Evolutionary conservation across 2,888 invertebrate species (phyloP).

Genomic region (Eupithecia subumbrata): DNA sequence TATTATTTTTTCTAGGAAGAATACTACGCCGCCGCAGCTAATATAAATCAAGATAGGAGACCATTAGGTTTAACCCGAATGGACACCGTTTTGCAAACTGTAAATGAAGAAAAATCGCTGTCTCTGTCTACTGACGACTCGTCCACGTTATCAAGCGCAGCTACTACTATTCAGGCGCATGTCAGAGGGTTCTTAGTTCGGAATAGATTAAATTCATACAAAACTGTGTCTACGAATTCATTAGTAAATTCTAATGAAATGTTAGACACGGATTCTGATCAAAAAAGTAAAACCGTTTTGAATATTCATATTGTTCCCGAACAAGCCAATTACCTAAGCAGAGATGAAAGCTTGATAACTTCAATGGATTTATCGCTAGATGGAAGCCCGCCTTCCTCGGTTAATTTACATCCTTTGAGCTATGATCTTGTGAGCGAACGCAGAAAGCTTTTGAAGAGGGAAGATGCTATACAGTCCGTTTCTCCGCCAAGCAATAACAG

Average conservation of each 20-base stretch:
- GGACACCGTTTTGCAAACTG: slow-evolving; percentile 79
- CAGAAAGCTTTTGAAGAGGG: slow-evolving; percentile 77
- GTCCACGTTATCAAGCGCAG: slow-evolving; percentile 82
- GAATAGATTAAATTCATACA: slow-evolving; percentile 75
- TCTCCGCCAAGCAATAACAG: slow-evolving; percentile 79
- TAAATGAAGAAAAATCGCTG: slow-evolving; percentile 80
- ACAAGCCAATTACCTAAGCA: slow-evolving; percentile 68
- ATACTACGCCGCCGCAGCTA: slow-evolving; percentile 54
- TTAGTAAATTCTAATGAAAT: slow-evolving; percentile 67
- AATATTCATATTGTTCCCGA: slow-evolving; percentile 79
- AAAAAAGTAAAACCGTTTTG: slow-evolving; percentile 70
- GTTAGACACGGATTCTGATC: slow-evolving; percentile 66
- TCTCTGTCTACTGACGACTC: slow-evolving; percentile 81
- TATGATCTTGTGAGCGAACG: slow-evolving; percentile 71
- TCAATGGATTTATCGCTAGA: slow-evolving; percentile 76
- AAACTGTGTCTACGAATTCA: slow-evolving; percentile 70
- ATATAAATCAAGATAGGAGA: slow-evolving; percentile 66
- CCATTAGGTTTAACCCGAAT: slow-evolving; percentile 71
- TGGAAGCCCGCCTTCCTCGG: slow-evolving; percentile 71
- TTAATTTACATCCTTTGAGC: slow-evolving; percentile 74
- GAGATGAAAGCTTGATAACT: slow-evolving; percentile 74
- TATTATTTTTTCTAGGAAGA: slow-evolving; percentile 58
- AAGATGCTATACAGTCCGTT: slow-evolving; percentile 80
- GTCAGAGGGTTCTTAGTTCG: slow-evolving; percentile 87
- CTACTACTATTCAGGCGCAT: slow-evolving; percentile 87